Conservation (phyloP, 2,113 vertebrate species). For the Galbula dea region DNA sequence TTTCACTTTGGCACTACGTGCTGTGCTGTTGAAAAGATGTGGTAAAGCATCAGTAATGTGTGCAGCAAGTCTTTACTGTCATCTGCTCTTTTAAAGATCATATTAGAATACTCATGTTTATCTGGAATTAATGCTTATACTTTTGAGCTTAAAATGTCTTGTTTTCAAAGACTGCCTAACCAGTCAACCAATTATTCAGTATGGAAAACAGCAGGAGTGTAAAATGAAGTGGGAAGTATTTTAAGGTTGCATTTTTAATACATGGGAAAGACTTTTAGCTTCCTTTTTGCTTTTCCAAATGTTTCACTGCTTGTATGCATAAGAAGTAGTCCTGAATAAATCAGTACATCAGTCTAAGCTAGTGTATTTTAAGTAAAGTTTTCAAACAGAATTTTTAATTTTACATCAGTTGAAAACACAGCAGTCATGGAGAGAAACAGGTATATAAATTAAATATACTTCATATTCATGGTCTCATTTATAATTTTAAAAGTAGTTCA, state of each 20-base stretch:
- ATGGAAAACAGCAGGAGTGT: neutral
- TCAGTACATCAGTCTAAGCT: constrained; percentile 1
- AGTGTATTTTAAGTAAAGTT: constrained; percentile 15
- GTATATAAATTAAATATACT: constrained; percentile 52
- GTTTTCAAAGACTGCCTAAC: neutral
- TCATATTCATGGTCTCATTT: constrained; percentile 14
- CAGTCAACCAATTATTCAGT: neutral
- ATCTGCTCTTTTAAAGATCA: neutral
- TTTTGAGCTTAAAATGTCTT: neutral
- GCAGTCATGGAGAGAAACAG: neutral
- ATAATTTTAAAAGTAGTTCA: constrained; percentile 18
- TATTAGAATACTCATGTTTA: neutral
- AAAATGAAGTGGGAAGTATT: neutral
- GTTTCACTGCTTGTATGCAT: neutral
- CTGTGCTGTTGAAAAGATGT: neutral
- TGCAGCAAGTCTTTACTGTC: neutral
- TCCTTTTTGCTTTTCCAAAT: constrained; percentile 15
- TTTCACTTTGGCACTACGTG: neutral
- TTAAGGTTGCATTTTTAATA: neutral
- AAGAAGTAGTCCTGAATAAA: constrained; percentile 40
- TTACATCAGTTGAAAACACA: constrained; percentile 2
- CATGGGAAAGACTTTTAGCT: neutral
- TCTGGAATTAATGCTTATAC: neutral
- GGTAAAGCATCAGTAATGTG: neutral
- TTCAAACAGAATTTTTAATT: constrained; percentile 64